Evolutionary conservation across 2,797 vertebrate species (phyloP), one percentile per base, ranked within the genome.

Genomic region (Chaetophractus vellerosus): DNA sequence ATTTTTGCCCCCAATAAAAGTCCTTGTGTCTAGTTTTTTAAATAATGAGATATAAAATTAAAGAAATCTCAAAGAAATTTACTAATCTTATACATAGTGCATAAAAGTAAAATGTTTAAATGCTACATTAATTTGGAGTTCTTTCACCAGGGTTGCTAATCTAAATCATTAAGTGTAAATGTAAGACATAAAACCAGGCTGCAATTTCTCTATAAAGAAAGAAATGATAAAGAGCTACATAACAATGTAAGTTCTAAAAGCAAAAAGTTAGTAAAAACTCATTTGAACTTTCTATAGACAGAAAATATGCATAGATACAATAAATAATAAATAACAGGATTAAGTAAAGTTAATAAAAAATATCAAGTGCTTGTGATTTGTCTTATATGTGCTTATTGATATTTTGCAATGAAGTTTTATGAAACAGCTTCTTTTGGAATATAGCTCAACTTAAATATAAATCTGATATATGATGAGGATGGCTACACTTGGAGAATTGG

Each of bases 371-470:
- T 16, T 79, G 1, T 91, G 31, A 10, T 66, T 31, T 76, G 26
- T 66, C 48, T 91, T 61, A 2, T 63, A 24, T 88, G n/a, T 63
- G 1, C 2, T 0, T 75, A 9, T 87, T n/a, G 9, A 7, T 83
- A 75, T 74, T 96, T 96, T 95, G 9, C 33, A 72, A 61, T 48
- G 28, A 97, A 36, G 21, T 88, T 36, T 41, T 50, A 45, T 6
- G 0, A 15, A 95, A 52, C 0, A 26, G 18, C 26, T 96, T 93
- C 18, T 45, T 86, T 31, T 88, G 1, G 1, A 52, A 31, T 66
- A 24, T 74, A 48, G 15, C 23, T 14, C 10, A 74, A 6, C 69
- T 96, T 69, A 94, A 36, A 79, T 82, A 89, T 74, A 71, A 92
- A 71, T 95, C 3, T 55, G 3, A n/a, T 36, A 2, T 79, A 38